These are phyloP conservation scores for Emmelina monodactyla DNA, from an alignment of 2,888 invertebrate genomes.

Conservation along the genomic window DNA sequence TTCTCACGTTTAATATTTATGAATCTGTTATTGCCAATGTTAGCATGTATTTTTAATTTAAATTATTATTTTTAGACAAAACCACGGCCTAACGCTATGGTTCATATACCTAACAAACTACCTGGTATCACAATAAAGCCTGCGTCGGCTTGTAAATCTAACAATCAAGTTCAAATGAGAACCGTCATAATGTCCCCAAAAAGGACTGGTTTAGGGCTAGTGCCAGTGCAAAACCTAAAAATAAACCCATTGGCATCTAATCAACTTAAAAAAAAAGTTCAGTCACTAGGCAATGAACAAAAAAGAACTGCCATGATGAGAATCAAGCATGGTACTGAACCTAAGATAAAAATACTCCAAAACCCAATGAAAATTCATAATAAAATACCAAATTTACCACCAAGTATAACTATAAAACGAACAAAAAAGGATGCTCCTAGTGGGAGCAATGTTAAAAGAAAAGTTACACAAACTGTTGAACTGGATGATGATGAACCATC, in stretches of 20 bases:
- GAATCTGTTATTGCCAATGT: neutral
- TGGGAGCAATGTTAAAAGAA: neutral
- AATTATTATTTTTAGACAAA: slow-evolving; percentile 33
- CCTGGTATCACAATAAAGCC: slow-evolving; percentile 35
- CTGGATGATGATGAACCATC: slow-evolving; percentile 44
- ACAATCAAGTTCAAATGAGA: no score
- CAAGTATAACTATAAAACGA: neutral
- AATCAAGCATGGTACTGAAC: no score
- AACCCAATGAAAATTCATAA: no score
- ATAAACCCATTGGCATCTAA: no score
- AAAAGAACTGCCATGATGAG: no score
- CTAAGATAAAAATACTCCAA: no score
- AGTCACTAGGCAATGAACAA: no score
- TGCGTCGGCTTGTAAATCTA: slow-evolving; percentile 5
- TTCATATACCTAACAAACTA: slow-evolving; percentile 39
- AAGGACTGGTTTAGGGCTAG: no score
- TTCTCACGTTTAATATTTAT: slow-evolving; percentile 2
- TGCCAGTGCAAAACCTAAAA: no score
- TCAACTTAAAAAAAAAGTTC: no score
- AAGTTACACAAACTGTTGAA: slow-evolving; percentile 27
- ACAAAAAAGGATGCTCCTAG: neutral
- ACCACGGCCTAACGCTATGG: slow-evolving; percentile 44
- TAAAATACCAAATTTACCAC: slow-evolving; percentile 8
- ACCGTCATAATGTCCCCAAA: no score
- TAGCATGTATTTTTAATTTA: neutral